A percentile compares a stretch with the other conserved stretches of the same genome.
Conservation (phyloP, 1,140 invertebrate species). For the Schlechtendalia chinensis region DNA sequence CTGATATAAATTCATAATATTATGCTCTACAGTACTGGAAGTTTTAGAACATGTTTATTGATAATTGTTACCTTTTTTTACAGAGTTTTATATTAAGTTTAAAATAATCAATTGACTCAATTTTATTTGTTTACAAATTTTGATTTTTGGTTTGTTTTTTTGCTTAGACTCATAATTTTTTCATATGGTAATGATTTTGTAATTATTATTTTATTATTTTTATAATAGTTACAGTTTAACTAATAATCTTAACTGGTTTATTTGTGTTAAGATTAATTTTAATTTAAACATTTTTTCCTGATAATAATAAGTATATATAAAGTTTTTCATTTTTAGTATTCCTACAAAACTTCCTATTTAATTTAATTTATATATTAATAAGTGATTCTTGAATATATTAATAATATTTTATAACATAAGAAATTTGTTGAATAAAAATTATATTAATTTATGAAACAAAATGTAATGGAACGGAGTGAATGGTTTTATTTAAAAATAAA, state of each 20-base stretch:
- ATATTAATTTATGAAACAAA: neutral
- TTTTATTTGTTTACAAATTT: neutral
- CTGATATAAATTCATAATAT: too few species aligned
- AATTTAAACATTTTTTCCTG: too few species aligned
- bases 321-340: neutral
- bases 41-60: too few species aligned
- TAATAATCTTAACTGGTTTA: too few species aligned
- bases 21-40: too few species aligned
- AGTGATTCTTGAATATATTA: neutral
- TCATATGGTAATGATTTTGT: neutral
- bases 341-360: neutral
- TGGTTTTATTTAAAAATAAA: constrained; percentile 2
- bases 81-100: too few species aligned
- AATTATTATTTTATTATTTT: neutral
- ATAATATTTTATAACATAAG: neutral
- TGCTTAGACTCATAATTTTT: neutral
- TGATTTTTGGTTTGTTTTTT: neutral
- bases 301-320: neutral
- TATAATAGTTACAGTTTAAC: neutral
- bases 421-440: too few species aligned
- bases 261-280: too few species aligned
- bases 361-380: neutral
- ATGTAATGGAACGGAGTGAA: constrained; percentile 32
- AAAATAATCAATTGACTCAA: too few species aligned
- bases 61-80: too few species aligned